Conservation (phyloP, 2,888 invertebrate genomes). For the Conomelus anceps region DNA sequence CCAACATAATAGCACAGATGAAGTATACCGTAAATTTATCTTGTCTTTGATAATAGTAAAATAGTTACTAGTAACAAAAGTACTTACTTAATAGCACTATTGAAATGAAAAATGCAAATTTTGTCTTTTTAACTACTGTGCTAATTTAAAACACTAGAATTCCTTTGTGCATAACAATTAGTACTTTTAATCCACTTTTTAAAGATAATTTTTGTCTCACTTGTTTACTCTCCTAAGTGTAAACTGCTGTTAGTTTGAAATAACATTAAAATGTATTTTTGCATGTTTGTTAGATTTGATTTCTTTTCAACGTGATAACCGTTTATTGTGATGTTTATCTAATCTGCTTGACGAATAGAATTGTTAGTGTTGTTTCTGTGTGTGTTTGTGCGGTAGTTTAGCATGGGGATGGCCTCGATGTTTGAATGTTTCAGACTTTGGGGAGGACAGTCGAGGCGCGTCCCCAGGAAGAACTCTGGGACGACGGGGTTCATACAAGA, state of each 20-base stretch:
- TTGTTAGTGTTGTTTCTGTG: background rate
- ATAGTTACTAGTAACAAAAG: too few species aligned
- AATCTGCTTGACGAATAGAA: background rate
- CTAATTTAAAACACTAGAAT: background rate
- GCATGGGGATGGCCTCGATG: constrained; percentile 4
- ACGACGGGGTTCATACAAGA: constrained; percentile 79
- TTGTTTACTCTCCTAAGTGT: too few species aligned
- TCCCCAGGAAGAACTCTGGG: constrained; percentile 64
- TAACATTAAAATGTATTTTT: background rate
- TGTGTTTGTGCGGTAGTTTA: constrained; percentile 2
- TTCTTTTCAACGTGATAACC: background rate
- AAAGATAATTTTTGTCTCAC: too few species aligned
- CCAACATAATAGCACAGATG: too few species aligned
- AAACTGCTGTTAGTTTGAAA: too few species aligned
- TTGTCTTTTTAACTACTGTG: too few species aligned
- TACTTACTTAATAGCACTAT: too few species aligned
- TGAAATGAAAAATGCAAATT: too few species aligned
- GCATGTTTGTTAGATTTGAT: background rate
- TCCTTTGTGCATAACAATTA: background rate
- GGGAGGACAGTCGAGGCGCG: constrained; percentile 66
- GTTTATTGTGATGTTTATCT: constrained; percentile 22
- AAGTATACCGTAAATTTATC: too few species aligned
- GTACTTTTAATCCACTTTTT: too few species aligned
- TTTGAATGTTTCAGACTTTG: constrained; percentile 52
- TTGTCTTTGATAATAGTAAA: too few species aligned